Base-by-base conservation (phyloP, 2,888 invertebrate species). In the Papilio demoleus region DNA sequence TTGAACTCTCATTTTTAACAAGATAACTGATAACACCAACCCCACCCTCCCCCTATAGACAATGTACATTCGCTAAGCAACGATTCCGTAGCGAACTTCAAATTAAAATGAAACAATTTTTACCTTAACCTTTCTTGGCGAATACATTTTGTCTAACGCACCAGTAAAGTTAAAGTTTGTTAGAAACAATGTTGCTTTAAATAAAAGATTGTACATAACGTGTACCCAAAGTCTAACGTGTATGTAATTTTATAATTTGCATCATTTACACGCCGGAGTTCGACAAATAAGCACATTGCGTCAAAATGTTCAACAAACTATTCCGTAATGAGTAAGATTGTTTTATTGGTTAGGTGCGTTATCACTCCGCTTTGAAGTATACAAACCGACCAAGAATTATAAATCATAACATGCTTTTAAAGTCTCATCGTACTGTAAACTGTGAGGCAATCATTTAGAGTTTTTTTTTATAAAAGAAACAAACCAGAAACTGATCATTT, bases 181-280 rank as follows among this genome's bases (percentile, higher is more conserved):
- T 31, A 31, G 5, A 14, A 31, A 5, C 14, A 59, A 14, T 60
- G n/a, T 27, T 14, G 36, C 27, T 24, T 17, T 22, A 40, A 24
- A 40, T n/a, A 40, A 40, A 60, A 6, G 24, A 6, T 9, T n/a
- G 19, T 60, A 19, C 19, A 42, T 22, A 8, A 8, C 11, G 31
- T 27, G n/a, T 65, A 3, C 4, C 11, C 27, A 42, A 27, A 27
- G 6, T 27, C 58, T 45, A 59, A 53, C 17, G 42, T 24, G 60
- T 68, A 59, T 64, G 59, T 63, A 68, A 58, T 58, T 19, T 64
- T 64, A 62, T 36, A 58, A 64, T 68, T 64, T 68, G 45, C 58
- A 45, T 67, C 67, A 17, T 63, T 67, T 40, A 42, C 17, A 42
- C 27, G 12, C 47, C n/a, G 47, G 17, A 27, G 17, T 34, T 62